Conservation (phyloP, 2,888 invertebrate genomes). For the Troides helena region DNA sequence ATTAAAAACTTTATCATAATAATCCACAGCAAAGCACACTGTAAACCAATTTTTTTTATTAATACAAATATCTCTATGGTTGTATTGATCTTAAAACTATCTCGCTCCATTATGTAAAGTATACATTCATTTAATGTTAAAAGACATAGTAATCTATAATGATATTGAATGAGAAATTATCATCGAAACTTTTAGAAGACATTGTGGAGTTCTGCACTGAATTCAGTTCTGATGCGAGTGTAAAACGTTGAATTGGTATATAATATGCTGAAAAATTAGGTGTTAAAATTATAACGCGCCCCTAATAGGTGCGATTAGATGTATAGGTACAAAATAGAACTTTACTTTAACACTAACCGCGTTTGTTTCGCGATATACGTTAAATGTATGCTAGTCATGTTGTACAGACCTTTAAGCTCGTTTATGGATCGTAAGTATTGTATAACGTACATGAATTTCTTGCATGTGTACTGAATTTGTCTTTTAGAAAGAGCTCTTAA, state of each 20-base stretch:
- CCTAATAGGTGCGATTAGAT: conserved; percentile 40
- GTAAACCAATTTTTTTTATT: background rate
- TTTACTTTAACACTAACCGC: conserved; percentile 54
- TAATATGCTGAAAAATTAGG: conserved; percentile 4
- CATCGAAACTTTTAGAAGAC: background rate
- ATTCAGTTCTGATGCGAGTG: background rate
- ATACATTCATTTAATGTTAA: background rate
- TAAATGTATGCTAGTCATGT: conserved; percentile 70
- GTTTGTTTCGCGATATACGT: conserved; percentile 56
- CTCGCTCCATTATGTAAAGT: background rate
- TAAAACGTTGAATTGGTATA: background rate
- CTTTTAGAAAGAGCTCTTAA: conserved; percentile 33
- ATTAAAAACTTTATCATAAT: background rate
- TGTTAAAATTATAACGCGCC: conserved; percentile 22
- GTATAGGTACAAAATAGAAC: conserved; percentile 66
- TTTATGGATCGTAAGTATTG: conserved; percentile 49
- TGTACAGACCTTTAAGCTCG: conserved; percentile 69
- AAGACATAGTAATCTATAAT: background rate
- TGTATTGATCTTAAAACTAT: background rate
- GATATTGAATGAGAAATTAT: background rate
- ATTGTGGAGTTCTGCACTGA: background rate
- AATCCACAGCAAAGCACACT: background rate
- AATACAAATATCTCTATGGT: background rate
- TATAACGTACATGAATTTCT: conserved; percentile 58
- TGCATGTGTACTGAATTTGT: conserved; percentile 57